Evolutionary conservation across 2,113 vertebrate species (phyloP).

Genomic region (Nothocercus julius): DNA sequence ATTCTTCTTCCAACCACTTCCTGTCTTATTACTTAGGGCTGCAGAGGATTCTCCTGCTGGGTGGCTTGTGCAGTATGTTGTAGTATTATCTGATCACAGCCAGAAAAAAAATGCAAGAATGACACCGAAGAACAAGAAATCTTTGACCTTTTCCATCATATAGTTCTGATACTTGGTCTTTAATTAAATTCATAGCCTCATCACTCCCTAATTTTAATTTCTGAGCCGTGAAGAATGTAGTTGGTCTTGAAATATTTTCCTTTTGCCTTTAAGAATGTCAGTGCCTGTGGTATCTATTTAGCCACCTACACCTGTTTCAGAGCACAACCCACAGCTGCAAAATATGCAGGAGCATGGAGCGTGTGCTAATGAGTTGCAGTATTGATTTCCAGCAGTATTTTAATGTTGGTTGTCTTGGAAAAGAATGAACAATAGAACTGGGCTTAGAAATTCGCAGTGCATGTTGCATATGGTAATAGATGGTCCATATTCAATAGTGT

Average conservation of each 20-base stretch:
- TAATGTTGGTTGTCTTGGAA: not conserved
- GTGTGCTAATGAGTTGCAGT: not conserved
- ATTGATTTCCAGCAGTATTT: conserved; percentile 33
- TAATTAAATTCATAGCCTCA: conserved; percentile 31
- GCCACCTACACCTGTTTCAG: not conserved
- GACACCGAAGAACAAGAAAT: not conserved
- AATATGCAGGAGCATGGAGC: not conserved
- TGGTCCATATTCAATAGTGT: not conserved
- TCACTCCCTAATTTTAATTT: not conserved
- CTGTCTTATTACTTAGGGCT: not conserved
- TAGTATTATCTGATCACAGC: not conserved
- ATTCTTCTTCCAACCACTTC: not conserved
- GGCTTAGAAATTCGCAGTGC: not conserved
- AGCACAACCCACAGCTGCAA: not conserved
- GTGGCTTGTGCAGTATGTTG: not conserved
- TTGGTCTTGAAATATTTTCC: not conserved
- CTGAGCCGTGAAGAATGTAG: not conserved
- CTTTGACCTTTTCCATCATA: conserved; percentile 25
- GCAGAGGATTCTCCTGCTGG: not conserved
- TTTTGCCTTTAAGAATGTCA: not conserved
- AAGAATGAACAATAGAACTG: not conserved
- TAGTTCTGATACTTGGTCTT: conserved; percentile 3
- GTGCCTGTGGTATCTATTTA: conserved; percentile 8
- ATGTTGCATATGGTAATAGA: not conserved
- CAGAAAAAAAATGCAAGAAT: not conserved